Percentiles rank a stretch among this genome's conserved stretches.
Conservation (phyloP, 2,888 invertebrate species). For the Flexamia atlantica region DNA sequence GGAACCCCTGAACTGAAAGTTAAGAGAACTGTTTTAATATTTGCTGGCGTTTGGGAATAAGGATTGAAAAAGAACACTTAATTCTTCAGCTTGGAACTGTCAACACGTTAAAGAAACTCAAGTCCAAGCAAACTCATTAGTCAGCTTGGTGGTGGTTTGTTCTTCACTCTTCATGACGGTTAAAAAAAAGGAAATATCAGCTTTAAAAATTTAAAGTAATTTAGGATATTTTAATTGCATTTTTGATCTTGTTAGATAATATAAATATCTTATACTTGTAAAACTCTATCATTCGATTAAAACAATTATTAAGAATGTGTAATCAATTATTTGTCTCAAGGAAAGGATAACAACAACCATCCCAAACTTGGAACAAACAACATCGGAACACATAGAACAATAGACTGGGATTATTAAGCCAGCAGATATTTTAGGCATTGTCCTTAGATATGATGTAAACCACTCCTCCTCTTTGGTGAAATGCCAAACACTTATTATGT, state of each 20-base stretch:
- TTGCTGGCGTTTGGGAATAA: too few species aligned
- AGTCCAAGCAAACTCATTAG: conserved; percentile 9
- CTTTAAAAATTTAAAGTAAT: too few species aligned
- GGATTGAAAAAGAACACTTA: background rate
- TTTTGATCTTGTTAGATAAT: too few species aligned
- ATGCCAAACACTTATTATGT: background rate
- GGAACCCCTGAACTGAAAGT: too few species aligned
- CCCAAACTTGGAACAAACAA: background rate
- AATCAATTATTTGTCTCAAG: too few species aligned
- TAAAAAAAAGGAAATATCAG: too few species aligned
- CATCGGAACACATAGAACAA: background rate
- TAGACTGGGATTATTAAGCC: background rate
- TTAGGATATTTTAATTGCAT: too few species aligned
- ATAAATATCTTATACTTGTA: too few species aligned
- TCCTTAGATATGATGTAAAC: background rate
- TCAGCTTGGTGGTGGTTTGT: background rate
- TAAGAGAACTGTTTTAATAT: too few species aligned
- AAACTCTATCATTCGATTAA: too few species aligned
- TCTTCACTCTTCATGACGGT: too few species aligned
- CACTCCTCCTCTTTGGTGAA: background rate
- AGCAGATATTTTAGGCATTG: background rate
- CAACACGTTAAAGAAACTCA: background rate
- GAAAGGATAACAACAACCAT: background rate
- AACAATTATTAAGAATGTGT: too few species aligned
- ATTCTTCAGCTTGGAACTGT: background rate